These are phyloP conservation scores for Calosoma granatense DNA, from an alignment of 1,140 invertebrate species.

Conservation along the genomic window DNA sequence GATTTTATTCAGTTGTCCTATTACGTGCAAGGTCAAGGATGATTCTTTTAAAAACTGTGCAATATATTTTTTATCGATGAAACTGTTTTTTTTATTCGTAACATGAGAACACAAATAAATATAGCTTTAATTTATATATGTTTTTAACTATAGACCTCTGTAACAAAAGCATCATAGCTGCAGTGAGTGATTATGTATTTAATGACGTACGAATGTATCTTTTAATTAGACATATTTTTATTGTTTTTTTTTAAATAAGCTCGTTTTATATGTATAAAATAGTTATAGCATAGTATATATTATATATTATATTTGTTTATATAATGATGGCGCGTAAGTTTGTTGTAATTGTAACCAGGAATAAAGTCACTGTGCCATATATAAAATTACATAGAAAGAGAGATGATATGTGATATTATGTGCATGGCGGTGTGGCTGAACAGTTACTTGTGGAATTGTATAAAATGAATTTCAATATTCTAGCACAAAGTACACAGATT, in stretches of 20 bases:
- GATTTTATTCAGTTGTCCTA: too few species aligned
- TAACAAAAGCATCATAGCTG: neutral
- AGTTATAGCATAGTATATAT: neutral
- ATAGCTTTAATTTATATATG: too few species aligned
- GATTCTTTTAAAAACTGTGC: too few species aligned
- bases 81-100: too few species aligned
- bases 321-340: neutral
- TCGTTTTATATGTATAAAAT: neutral
- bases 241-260: neutral
- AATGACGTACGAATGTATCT: neutral
- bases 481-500: too few species aligned
- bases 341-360: neutral
- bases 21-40: too few species aligned
- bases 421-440: neutral
- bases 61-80: too few species aligned
- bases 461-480: too few species aligned
- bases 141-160: too few species aligned
- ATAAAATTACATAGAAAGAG: neutral
- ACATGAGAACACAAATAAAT: too few species aligned
- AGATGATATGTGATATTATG: too few species aligned
- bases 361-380: slow-evolving; percentile 1
- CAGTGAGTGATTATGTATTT: neutral
- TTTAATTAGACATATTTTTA: neutral
- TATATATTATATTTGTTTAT: neutral
- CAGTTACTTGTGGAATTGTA: too few species aligned